Evolutionary conservation across 2,888 invertebrate genomes (phyloP).

Genomic region (Leucophenga maculata): DNA sequence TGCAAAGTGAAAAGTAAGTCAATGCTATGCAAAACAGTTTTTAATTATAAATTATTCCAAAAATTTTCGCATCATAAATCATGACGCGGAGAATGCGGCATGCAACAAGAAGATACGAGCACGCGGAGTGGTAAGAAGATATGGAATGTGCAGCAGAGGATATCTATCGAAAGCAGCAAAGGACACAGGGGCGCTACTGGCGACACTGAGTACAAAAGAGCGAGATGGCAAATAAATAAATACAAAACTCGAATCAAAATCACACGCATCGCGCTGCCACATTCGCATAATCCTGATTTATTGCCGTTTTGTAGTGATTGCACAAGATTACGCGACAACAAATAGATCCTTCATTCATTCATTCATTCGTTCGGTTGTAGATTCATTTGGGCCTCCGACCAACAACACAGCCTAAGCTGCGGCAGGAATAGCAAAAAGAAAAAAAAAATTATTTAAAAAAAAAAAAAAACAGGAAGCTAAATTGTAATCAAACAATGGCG

Average conservation of each 20-base stretch:
- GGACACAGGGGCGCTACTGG: background rate
- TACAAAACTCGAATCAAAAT: conserved; percentile 30
- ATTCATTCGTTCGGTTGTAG: conserved; percentile 16
- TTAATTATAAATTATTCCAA: conserved; percentile 66
- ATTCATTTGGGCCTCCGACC: background rate
- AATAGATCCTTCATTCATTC: conserved; percentile 67
- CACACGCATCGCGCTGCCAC: conserved; percentile 62
- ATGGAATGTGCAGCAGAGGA: no score
- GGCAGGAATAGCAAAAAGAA: conserved; percentile 24
- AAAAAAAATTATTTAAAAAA: conserved; percentile 20
- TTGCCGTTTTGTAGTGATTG: conserved; percentile 70
- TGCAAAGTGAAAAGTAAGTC: conserved; percentile 53
- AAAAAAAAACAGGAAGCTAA: conserved; percentile 52
- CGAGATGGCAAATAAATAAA: conserved; percentile 13
- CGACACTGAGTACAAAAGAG: conserved; percentile 17
- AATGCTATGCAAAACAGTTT: conserved; percentile 60
- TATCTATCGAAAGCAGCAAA: conserved; percentile 31
- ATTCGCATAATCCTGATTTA: conserved; percentile 71
- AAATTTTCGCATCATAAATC: conserved; percentile 66
- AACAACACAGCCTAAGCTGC: conserved; percentile 1
- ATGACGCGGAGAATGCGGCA: conserved; percentile 51
- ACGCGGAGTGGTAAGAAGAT: conserved; percentile 9
- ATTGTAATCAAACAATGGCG: conserved; percentile 67
- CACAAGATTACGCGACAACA: conserved; percentile 69
- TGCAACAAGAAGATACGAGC: conserved; percentile 35